Base-by-base conservation (phyloP, 2,888 invertebrate species). In the Eurytoma californica region DNA sequence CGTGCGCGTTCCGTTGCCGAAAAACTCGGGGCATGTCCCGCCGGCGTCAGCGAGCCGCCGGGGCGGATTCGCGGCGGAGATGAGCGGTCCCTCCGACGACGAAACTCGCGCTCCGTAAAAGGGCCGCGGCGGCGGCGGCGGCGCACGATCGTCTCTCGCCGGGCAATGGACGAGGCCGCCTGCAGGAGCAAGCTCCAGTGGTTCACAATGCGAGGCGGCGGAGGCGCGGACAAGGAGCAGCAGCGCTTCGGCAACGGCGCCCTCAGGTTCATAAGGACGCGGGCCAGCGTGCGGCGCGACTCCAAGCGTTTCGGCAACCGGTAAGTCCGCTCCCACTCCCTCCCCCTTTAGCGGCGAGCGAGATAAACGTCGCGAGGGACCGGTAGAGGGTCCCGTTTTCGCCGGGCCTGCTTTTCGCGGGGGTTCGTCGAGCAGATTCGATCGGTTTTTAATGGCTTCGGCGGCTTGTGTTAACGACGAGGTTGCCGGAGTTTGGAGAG, bases 211-310 rank as follows among this genome's bases (percentile, higher is more conserved):
- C 84, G 84, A 74, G 84, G 84, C 77, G 83, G 83, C 80, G 82
- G 24, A 24, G 24, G 83, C 53, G 74, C 80, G 66, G 83, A 81
- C 72, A 39, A 72, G 57, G 47, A 51, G 18, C 12, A n/a, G 60
- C 24, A 47, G 39, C 55, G 60, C 49, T 82, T 88, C 77, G 86
- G 88, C 82, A 87, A 85, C 84, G 88, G 88, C 58, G 88, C 89
- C 68, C 84, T 89, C 49, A 86, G 88, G 47, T 89, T 89, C 79
- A 89, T 89, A 80, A 87, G 89, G 77, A 87, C 86, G 81, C 88
- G 89, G 39, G 85, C 87, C 82, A 90, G 89, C 82, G 84, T 87
- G 76, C 85, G 88, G 39, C 86, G 87, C 79, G 88, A 87, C 74
- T 84, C 86, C 70, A 88, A 88, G 82, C 86, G 88, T 68, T 87